Base-by-base conservation (phyloP, 1,140 invertebrate species). In the Drosophila jambulina region DNA sequence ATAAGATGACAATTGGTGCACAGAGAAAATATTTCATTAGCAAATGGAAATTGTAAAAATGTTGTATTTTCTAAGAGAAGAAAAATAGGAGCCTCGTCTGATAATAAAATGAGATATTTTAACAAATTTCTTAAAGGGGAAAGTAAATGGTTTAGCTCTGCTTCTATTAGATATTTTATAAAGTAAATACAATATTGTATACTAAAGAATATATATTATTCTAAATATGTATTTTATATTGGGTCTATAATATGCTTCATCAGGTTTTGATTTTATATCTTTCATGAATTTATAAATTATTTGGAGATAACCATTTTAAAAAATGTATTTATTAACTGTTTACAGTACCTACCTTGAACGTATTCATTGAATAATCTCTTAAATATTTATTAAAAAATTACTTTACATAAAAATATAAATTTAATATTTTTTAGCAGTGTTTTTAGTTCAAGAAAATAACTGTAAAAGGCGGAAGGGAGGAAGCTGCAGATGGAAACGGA, bases 1-100 rank as follows among this genome's bases (percentile, higher is more conserved):
- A 79, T 57, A 60, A 78, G 63, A 64, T 64, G 54, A 59, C 75
- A 63, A 70, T 70, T 83, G 53, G n/a, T 38, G 17, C 34, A 56
- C 34, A 12, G 21, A 7, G 34, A 29, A n/a, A 38, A 25, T n/a
- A 38, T 1, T 23, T 2, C 1, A 7, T 3, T 0, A 23, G 7
- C 0, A 23, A 10, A 8, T 3, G 8, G 0, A 23, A 36, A 32
- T 15, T 4, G 0, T 3, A 17, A 0, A 17, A 9, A 23, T 10
- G 5, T 9, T 8, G 3, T 19, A 7, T 5, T 23, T 12, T 19
- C 17, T 6, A 36, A 23, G 2, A 17, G 1, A 17, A 17, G 2
- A 36, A 23, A 21, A 17, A 8, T 17, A 2, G 0, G 0, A 32
- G 6, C 4, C 0, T 8, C 2, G 2, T 15, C 2, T 15, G 4